Conservation (phyloP, 1,140 invertebrate species). For the Nautilus pompilius region DNA sequence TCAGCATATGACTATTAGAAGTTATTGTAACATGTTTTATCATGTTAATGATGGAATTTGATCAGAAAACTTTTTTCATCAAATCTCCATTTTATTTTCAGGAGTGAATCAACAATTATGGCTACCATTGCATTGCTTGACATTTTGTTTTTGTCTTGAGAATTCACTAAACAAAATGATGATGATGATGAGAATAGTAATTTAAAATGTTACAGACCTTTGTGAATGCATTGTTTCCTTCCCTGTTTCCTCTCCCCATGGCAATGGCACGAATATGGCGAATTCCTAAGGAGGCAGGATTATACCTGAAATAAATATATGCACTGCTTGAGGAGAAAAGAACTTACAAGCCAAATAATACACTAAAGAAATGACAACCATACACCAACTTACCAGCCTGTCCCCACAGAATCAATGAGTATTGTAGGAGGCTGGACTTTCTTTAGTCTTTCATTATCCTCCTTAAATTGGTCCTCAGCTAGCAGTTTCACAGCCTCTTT, state of each 20-base stretch:
- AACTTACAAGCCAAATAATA: neutral
- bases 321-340: too few relatives aligned
- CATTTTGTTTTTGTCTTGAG: too few relatives aligned
- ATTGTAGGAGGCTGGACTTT: slow-evolving; percentile 15
- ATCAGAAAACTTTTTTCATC: too few relatives aligned
- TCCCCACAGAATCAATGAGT: slow-evolving; percentile 30
- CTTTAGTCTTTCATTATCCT: slow-evolving; percentile 21
- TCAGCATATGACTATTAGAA: too few relatives aligned
- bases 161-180: too few relatives aligned
- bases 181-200: too few relatives aligned
- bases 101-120: too few relatives aligned
- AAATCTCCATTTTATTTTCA: too few relatives aligned
- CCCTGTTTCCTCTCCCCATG: slow-evolving; percentile 52
- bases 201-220: slow-evolving; percentile 45
- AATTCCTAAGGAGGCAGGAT: slow-evolving; percentile 49
- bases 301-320: slow-evolving; percentile 43
- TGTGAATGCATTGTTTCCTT: slow-evolving; percentile 59
- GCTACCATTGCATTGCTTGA: too few relatives aligned
- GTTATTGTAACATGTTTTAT: too few relatives aligned
- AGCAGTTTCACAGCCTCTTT: slow-evolving; percentile 45
- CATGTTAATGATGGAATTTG: too few relatives aligned
- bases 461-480: slow-evolving; percentile 30
- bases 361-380: slow-evolving; percentile 9
- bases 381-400: slow-evolving; percentile 30
- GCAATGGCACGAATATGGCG: slow-evolving; percentile 45